Evolutionary conservation across 1,140 invertebrate genomes (phyloP).

Genomic region (Pseudomyrmex pallidus): DNA sequence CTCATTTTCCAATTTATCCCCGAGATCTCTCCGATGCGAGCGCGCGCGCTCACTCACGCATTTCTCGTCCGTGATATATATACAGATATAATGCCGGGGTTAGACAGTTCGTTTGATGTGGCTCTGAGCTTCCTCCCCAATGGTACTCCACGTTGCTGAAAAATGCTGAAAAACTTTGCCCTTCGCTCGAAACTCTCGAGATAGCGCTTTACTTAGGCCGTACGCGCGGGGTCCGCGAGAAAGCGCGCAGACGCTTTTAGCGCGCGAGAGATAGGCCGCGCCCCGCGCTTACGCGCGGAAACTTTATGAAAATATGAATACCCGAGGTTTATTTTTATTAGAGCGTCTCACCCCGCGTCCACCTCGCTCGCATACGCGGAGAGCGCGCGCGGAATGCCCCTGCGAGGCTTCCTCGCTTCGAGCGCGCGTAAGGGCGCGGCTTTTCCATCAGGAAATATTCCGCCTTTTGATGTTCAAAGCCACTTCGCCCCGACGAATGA

Average conservation of each 20-base stretch:
- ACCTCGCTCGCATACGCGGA: conserved; percentile 53
- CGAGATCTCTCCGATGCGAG: conserved; percentile 35
- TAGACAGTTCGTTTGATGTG: conserved; percentile 71
- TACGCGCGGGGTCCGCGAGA: background rate
- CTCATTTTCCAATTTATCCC: conserved; percentile 53
- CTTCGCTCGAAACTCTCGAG: conserved; percentile 30
- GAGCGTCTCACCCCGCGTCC: conserved; percentile 35
- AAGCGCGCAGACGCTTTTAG: conserved; percentile 72
- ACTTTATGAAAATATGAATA: conserved; percentile 78
- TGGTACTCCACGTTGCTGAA: conserved; percentile 29
- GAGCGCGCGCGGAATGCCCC: conserved; percentile 54
- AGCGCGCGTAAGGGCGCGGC: conserved; percentile 41
- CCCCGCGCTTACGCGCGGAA: conserved; percentile 21
- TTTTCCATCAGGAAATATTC: conserved; percentile 77
- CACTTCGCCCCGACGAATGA: conserved; percentile 72
- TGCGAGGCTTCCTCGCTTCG: conserved; percentile 19
- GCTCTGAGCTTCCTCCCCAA: conserved; percentile 25
- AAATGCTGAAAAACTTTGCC: conserved; percentile 71
- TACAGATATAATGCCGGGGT: conserved; percentile 57
- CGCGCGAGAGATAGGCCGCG: conserved; percentile 27
- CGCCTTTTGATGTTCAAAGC: conserved; percentile 77
- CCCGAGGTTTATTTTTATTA: conserved; percentile 77
- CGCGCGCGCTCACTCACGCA: conserved; percentile 30
- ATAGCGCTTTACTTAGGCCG: conserved; percentile 56
- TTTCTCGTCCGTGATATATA: conserved; percentile 10